Base-by-base conservation (phyloP, 2,888 invertebrate genomes). In the Clitarchus hookeri region DNA sequence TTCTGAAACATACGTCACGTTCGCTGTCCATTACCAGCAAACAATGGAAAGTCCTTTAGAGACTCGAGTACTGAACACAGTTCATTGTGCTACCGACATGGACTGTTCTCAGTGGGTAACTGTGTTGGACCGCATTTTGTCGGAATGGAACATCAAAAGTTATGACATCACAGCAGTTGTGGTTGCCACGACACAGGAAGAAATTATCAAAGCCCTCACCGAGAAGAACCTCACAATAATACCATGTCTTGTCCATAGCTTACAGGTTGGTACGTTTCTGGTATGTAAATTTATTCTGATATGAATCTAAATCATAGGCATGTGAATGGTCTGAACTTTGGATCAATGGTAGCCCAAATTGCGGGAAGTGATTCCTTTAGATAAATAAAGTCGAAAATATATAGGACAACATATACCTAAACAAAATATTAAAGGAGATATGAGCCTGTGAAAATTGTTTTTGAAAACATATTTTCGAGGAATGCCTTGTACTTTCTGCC, bases 151-250 rank as follows among this genome's bases (percentile, higher is more conserved):
- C 86, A 89, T 93, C 19, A 91, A 90, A 86, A 85, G 90, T 9
- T 91, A 92, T 6, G 91, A 90, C 87, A 90, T 92, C 83, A 92
- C 92, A 2, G 92, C 92, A 2, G 90, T 91, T 19, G 91, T 93
- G 16, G 89, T 91, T 53, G 92, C 91, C 6, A 91, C 92, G 0
- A 88, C 90, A 4, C 90, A 91, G 83, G 27, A 88, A 6, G 91
- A 91, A 86, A 88, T 92, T 36, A 83, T 91, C 8, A 85, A 88
- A 44, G 91, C 92, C 8, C 87, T 92, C 12, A 87, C 87, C 0
- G 90, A 87, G 80, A 90, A 91, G 87, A 91, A 91, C 25, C 89
- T 92, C 48, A 89, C 90, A 6, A 87, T 92, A n/a, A 90, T 93
- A 12, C 92, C 92, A 4, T 93, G 93, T 87, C 89, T 93, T 53